Evolutionary conservation across 2,888 invertebrate genomes (phyloP).

Genomic region (Polymixis lichenea): DNA sequence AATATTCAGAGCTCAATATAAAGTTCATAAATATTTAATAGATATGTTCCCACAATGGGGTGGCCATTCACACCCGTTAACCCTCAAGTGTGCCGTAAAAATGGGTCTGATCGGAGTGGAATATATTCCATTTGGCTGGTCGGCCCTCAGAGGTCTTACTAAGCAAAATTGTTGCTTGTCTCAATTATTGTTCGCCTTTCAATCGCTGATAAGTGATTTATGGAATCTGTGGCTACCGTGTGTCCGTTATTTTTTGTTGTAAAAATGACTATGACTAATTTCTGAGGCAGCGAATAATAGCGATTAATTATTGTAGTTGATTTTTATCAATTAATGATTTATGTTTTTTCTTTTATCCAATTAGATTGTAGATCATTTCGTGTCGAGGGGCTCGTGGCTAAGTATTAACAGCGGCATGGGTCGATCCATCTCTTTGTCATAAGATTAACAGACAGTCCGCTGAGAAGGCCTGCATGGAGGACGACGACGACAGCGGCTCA

Average conservation of each 20-base stretch:
- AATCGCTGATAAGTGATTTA: conserved; percentile 58
- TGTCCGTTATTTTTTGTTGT: conserved; percentile 28
- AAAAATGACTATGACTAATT: conserved; percentile 25
- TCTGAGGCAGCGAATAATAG: conserved; percentile 19
- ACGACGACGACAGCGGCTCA: too few species aligned
- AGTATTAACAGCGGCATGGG: too few species aligned
- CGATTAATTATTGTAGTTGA: conserved; percentile 44
- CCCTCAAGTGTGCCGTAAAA: conserved; percentile 85
- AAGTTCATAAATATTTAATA: conserved; percentile 89
- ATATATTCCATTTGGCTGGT: conserved; percentile 80
- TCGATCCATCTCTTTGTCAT: too few species aligned
- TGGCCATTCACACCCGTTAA: conserved; percentile 88
- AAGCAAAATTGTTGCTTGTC: conserved; percentile 84
- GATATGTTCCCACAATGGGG: conserved; percentile 90
- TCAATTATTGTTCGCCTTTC: conserved; percentile 78
- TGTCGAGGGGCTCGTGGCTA: too few species aligned
- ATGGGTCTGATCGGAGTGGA: conserved; percentile 82
- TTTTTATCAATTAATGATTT: conserved; percentile 19
- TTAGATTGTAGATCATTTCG: not conserved
- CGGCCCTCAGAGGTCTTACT: conserved; percentile 79
- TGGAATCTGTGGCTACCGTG: conserved; percentile 40
- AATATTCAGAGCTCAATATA: conserved; percentile 79
- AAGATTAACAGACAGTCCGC: too few species aligned
- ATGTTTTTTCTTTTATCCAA: conserved; percentile 9
- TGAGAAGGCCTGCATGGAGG: too few species aligned